Evolutionary conservation across 2,113 vertebrate genomes (phyloP), one percentile per base, ranked within the genome.

Genomic region (Pagrus major): DNA sequence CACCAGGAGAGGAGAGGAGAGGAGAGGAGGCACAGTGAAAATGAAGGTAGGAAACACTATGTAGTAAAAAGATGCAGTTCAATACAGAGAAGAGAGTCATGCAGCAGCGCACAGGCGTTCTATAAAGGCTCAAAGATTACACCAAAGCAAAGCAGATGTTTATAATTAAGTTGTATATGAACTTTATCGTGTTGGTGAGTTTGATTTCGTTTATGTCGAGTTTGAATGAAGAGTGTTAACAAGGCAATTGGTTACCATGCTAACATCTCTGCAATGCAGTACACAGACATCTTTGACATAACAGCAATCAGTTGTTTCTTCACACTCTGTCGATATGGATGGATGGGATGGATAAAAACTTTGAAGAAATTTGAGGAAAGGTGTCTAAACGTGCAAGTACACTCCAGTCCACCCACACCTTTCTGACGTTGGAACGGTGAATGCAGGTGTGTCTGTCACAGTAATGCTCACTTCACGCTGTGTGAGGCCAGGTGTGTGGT

Each of bases 1-100:
- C 73, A 67, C 27, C 66, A 70, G 41, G 39, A 80, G 51, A 81
- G 41, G 42, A 60, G 25, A 63, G 47, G 59, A 60, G 25, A 63
- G 47, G 59, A 76, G 31, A 67, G 39, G 58, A 61, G 68, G 31
- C 51, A 60, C 27, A 44, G 58, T 75, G 15, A 59, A 39, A 70
- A 49, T 20, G 11, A 60, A 55, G n/a, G 33, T 10, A 21, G 25
- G 47, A 44, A 20, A 31, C n/a, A 60, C 41, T 47, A 31, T 61
- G 27, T 52, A 11, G 27, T 21, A 18, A 67, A 70, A 12, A 37
- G 71, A 47, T 54, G 47, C 23, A 65, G 11, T 2, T 8, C 20
- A 27, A 52, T 67, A 55, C 21, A 67, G 15, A 46, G 10, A 65
- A 29, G 0, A 64, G 27, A 54, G 23, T 20, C 29, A 70, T 58